These are phyloP conservation scores for Anthophora plumipes DNA, from an alignment of 2,888 invertebrate species.

Conservation along the genomic window DNA sequence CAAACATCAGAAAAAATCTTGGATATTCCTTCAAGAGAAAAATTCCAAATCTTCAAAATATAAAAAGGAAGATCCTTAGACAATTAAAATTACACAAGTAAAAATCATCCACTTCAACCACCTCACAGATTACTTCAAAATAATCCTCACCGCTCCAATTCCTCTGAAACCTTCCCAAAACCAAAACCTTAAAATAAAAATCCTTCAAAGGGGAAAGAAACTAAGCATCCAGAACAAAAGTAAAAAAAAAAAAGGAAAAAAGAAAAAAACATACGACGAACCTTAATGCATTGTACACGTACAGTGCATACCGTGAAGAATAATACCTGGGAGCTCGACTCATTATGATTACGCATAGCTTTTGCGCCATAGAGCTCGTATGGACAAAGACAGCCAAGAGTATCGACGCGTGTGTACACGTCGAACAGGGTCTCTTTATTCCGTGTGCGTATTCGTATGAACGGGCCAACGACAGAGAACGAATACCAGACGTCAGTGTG, in stretches of 20 bases:
- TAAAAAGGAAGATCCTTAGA: too few species aligned
- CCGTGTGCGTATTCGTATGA: slow-evolving; percentile 55
- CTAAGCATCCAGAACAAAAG: not conserved
- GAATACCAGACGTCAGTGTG: slow-evolving; percentile 61
- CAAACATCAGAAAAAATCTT: too few species aligned
- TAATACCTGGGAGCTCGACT: slow-evolving; percentile 35
- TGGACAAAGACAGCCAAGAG: slow-evolving; percentile 1
- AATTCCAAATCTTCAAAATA: too few species aligned
- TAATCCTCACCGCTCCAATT: too few species aligned
- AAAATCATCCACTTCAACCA: too few species aligned
- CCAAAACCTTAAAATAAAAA: too few species aligned
- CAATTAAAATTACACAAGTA: too few species aligned
- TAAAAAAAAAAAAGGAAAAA: slow-evolving; percentile 7
- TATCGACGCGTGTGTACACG: slow-evolving; percentile 10
- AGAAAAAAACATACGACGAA: not conserved
- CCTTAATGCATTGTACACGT: not conserved
- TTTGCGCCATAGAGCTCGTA: not conserved
- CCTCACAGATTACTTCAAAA: too few species aligned
- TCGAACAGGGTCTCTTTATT: slow-evolving; percentile 42
- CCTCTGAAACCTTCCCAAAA: too few species aligned
- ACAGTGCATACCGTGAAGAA: slow-evolving; percentile 15
- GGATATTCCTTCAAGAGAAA: too few species aligned
- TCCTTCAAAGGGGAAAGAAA: not conserved
- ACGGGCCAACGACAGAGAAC: slow-evolving; percentile 61
- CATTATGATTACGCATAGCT: slow-evolving; percentile 48